Conservation (phyloP, 1,140 invertebrate genomes). For the Trypoxylus dichotomus region DNA sequence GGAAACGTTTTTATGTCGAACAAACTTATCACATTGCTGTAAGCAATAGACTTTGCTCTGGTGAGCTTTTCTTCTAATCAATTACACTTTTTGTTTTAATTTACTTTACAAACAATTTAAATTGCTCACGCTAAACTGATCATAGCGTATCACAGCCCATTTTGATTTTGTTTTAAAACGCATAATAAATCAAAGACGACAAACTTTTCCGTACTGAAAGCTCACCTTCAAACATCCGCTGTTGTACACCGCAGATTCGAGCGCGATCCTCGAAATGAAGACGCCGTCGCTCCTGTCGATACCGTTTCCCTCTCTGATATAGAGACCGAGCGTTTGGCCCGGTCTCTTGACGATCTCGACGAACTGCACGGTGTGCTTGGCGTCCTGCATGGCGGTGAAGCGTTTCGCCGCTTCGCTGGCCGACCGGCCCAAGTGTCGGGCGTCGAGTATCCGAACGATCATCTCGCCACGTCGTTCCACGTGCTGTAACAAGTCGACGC, state of each 20-base stretch:
- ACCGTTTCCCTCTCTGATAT: slow-evolving; percentile 96
- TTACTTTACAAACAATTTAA: too few species aligned
- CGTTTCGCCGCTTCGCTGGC: slow-evolving; percentile 82
- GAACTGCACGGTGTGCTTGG: slow-evolving; percentile 84
- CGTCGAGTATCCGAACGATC: slow-evolving; percentile 88
- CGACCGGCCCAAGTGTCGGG: slow-evolving; percentile 78
- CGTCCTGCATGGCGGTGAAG: slow-evolving; percentile 76
- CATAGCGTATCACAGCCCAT: too few species aligned
- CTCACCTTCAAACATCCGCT: slow-evolving; percentile 87
- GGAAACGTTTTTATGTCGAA: too few species aligned
- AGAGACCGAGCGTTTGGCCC: slow-evolving; percentile 96
- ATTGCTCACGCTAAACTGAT: too few species aligned
- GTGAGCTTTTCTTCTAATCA: too few species aligned
- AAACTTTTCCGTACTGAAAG: too few species aligned
- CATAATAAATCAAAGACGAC: too few species aligned
- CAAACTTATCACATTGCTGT: too few species aligned
- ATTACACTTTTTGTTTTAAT: too few species aligned
- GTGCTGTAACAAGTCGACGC: slow-evolving; percentile 57
- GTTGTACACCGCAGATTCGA: slow-evolving; percentile 95
- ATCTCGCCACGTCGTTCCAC: slow-evolving; percentile 91
- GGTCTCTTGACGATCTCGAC: slow-evolving; percentile 99
- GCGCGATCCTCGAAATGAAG: slow-evolving; percentile 96
- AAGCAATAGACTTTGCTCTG: too few species aligned
- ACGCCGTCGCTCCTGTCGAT: slow-evolving; percentile 92
- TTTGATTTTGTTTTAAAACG: too few species aligned